Evolutionary conservation across 1,140 invertebrate species (phyloP), one percentile per base, ranked within the genome.

Genomic region (Lasioglossum albipes): DNA sequence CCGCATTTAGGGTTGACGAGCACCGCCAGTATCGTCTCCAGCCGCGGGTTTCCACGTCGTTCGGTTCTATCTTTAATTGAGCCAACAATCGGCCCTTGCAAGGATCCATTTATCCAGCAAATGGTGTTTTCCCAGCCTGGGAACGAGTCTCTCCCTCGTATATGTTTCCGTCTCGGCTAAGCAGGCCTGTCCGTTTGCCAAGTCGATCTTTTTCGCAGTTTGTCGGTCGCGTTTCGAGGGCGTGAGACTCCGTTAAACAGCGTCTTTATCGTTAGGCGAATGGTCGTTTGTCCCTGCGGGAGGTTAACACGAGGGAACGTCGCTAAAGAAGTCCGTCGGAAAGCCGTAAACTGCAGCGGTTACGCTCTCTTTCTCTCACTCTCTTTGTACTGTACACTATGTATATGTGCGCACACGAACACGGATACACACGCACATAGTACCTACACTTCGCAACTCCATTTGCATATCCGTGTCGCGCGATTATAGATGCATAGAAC

Each of bases 231-330:
- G 62, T 65, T 41, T 18, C n/a, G 57, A 7, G 16, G 10, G 27
- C 12, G 45, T 2, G 64, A 42, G 16, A 42, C 65, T 42, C 16
- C 12, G 65, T 68, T 57, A 42, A 76, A 68, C 49, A 18, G 36
- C 36, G 36, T 2, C 42, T 75, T 75, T 68, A 68, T 75, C 74
- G 74, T 75, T 57, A 67, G 16, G 74, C 57, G 31, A 31, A 31
- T 13, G 5, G 62, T 22, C 9, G n/a, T 52, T 22, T 22, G n/a
- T n/a, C 67, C 6, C 10, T 16, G 10, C 27, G 49, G 31, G 10
- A 13, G 49, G 2, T 54, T 16, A 9, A 20, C 13, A 6, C 57
- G 7, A 7, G n/a, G 22, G n/a, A 67, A 16, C 36, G 45, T 7
- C 64, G 64, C 9, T 16, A 57, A 68, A 76, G 49, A 10, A 76